phyloP scores from a whole-genome alignment of 2,888 invertebrate genomes.

The Odiellus spinosus region DNA sequence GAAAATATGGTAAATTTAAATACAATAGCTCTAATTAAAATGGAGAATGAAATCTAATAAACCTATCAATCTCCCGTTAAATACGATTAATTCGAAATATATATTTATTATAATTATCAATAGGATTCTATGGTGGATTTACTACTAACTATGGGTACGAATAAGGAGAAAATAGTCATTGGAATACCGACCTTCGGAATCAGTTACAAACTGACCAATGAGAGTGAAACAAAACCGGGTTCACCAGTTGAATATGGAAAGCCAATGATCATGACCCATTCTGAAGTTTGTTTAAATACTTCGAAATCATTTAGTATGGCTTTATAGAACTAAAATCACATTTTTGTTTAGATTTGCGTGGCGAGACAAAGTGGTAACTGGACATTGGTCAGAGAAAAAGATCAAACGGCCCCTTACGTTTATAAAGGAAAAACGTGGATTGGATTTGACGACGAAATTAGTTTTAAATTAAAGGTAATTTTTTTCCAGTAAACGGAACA shows the following conservation, averaged over 20 bases:
- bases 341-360: not conserved
- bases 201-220: slow-evolving; percentile 6
- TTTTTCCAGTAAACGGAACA: too few species aligned
- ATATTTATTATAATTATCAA: not conserved
- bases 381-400: slow-evolving; percentile 12
- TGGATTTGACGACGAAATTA: slow-evolving; percentile 16
- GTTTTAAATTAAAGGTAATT: slow-evolving; percentile 7
- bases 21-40: too few species aligned
- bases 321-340: not conserved
- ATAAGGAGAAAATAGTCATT: slow-evolving; percentile 9
- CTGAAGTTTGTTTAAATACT: slow-evolving; percentile 6
- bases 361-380: slow-evolving; percentile 6
- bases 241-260: slow-evolving; percentile 8
- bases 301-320: not conserved
- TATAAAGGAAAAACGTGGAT: slow-evolving; percentile 11
- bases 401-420: slow-evolving; percentile 11
- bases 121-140: slow-evolving; percentile 15
- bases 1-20: slow-evolving; percentile 11
- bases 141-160: slow-evolving; percentile 7
- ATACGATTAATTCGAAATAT: not conserved
- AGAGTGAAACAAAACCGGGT: slow-evolving; percentile 2
- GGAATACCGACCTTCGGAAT: slow-evolving; percentile 13
- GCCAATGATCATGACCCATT: slow-evolving; percentile 8
- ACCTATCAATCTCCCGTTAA: too few species aligned
- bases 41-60: too few species aligned